Conservation (phyloP, 2,113 vertebrate genomes). For the Lepus europaeus region DNA sequence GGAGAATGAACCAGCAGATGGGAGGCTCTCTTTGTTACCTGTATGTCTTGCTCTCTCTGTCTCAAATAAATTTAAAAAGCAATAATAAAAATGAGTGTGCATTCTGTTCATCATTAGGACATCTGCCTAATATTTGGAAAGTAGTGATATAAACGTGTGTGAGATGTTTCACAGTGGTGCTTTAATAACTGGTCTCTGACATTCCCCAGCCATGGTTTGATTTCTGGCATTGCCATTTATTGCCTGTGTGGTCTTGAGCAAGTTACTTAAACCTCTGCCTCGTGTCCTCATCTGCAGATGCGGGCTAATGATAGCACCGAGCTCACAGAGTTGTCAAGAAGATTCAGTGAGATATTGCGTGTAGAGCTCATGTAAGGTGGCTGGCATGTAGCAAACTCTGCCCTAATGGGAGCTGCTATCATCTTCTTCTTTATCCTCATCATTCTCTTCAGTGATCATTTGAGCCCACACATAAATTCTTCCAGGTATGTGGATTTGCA, state of each 20-base stretch:
- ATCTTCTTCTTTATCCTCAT: background rate
- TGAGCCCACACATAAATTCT: background rate
- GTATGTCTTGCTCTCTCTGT: too few species aligned
- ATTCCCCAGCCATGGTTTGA: conserved; percentile 11
- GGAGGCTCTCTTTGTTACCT: too few species aligned
- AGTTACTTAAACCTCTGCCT: conserved; percentile 54
- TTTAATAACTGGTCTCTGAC: conserved; percentile 50
- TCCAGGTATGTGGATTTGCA: background rate
- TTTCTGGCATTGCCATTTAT: conserved; percentile 38
- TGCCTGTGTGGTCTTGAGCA: conserved; percentile 50
- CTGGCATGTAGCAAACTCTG: conserved; percentile 9
- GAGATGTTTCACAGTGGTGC: conserved; percentile 42
- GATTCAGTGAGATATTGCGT: conserved; percentile 19
- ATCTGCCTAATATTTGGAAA: conserved; percentile 46
- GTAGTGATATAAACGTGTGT: background rate
- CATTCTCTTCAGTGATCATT: background rate
- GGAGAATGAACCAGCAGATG: too few species aligned
- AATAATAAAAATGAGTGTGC: background rate
- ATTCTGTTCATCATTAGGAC: conserved; percentile 41
- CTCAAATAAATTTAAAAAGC: too few species aligned
- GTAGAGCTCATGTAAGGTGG: background rate
- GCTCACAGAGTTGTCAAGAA: background rate
- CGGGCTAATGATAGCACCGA: background rate
- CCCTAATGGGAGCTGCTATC: background rate
- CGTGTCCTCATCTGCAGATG: conserved; percentile 52